These are phyloP conservation scores for Mustela nigripes DNA, from an alignment of 2,113 vertebrate species.

Conservation along the genomic window DNA sequence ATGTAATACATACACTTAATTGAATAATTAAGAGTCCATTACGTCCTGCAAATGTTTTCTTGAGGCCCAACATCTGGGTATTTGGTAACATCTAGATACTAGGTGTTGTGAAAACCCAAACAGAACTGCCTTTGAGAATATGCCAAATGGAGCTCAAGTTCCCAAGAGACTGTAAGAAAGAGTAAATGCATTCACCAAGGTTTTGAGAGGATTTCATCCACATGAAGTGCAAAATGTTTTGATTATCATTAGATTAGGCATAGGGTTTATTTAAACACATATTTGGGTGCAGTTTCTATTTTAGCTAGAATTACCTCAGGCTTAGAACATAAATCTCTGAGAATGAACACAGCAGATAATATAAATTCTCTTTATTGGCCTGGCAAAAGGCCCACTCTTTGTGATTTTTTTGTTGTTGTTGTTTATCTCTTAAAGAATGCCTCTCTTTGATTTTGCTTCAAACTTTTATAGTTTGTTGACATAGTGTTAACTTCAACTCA, in stretches of 20 bases:
- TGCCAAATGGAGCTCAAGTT: neutral
- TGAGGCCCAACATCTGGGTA: neutral
- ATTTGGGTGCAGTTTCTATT: neutral
- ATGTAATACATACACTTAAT: neutral
- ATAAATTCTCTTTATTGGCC: neutral
- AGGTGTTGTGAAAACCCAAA: neutral
- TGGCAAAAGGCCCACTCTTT: conserved; percentile 2
- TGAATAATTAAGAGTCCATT: neutral
- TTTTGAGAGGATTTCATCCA: neutral
- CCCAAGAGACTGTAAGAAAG: neutral
- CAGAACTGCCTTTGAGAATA: neutral
- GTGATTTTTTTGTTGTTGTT: neutral
- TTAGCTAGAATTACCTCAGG: neutral
- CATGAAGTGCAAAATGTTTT: conserved; percentile 15
- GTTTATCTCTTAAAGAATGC: conserved; percentile 16
- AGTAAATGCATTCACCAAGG: neutral
- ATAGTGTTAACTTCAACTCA: conserved; percentile 22
- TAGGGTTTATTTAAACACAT: neutral
- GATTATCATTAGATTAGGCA: neutral
- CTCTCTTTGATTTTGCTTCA: conserved; percentile 37
- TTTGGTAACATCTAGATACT: neutral
- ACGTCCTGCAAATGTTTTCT: neutral
- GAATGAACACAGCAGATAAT: neutral
- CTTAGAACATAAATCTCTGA: conserved; percentile 56
- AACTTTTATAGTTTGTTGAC: neutral